Base-by-base conservation (phyloP, 1,140 invertebrate genomes). In the Papilio polyxenes region DNA sequence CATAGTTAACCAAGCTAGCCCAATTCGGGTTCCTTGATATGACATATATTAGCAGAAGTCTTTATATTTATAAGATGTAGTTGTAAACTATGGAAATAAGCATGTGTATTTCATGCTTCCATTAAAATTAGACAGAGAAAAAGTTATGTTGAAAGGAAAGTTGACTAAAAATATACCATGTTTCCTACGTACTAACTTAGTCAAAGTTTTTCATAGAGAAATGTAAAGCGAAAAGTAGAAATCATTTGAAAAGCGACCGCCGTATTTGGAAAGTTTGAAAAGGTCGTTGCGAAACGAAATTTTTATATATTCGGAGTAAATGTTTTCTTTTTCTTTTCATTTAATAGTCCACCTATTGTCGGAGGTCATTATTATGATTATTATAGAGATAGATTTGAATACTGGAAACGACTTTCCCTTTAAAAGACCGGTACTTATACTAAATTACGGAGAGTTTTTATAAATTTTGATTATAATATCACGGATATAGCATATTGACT, bases 211-310 rank as follows among this genome's bases (percentile, higher is more conserved):
- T 77, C 49, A 53, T 76, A 51, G 75, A 56, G 65, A 56, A 56
- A 77, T 77, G 20, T 77, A 77, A 53, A 76, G 53, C 13, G 44
- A 77, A 77, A 56, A 77, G 49, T 4, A 56, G 56, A 72, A 77
- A 56, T 53, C 53, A 53, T 77, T 31, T 20, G 75, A 31, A 77
- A 77, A 76, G 44, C 75, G 44, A 23, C 75, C 49, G 51, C 49
- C 13, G 48, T 51, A 56, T 77, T 77, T 23, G 75, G 20, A 51
- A 51, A 75, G 48, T 75, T 51, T 44, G n/a, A 51, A 53, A 77
- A 37, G 65, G 62, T 65, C n/a, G 75, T 77, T n/a, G 20, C 2
- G 5, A 74, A 44, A 40, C 5, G 37, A 5, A 77, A 51, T 44
- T 75, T 49, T 23, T 76, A 49, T 76, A n/a, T 76, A 76, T 76